Base-by-base conservation (phyloP, 2,888 invertebrate species). In the Tetanocera ferruginea region DNA sequence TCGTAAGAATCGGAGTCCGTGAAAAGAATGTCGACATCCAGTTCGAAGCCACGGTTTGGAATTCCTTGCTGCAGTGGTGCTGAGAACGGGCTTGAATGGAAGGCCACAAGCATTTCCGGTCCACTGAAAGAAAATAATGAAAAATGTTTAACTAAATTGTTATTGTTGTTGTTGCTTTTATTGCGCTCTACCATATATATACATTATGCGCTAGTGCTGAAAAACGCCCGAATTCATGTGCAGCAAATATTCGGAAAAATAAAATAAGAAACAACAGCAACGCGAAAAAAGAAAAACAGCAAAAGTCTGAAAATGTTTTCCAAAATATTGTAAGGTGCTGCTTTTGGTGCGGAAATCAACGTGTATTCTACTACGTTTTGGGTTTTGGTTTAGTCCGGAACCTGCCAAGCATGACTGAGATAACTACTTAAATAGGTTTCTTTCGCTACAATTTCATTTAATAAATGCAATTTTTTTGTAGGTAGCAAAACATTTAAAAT, bases 1-100 rank as follows among this genome's bases (percentile, higher is more conserved):
- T 97, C 96, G 71, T 95, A 92, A 0, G 96, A 95, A 86, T 96
- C 96, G 0, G 96, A 96, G 87, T 97, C 96, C 0, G 95, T 95
- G 87, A 96, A 96, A 55, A 96, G 93, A 55, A 97, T 95, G 85
- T 96, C 95, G n/a, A 96, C 95, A 84, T 95, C 94, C 64, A 97
- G 92, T 86, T 97, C 97, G 85, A 97, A 95, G 76, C 95, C 95
- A 4, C 95, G 91, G 76, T 97, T 91, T 0, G 95, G 94, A 76
- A 89, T 89, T 5, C 92, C 92, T 8, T 92, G 92, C 76, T 94
- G 94, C 73, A 95, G 90, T 3, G 96, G 96, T 73, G 96, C 94
- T 80, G 95, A 95, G 87, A 94, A 94, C 0, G 96, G 94, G 14
- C 96, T 95, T 28, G 96, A 96, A 88, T 95, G 95, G 88, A 97